Base-by-base conservation (phyloP, 2,113 vertebrate species). In the Phyllostomus hastatus region DNA sequence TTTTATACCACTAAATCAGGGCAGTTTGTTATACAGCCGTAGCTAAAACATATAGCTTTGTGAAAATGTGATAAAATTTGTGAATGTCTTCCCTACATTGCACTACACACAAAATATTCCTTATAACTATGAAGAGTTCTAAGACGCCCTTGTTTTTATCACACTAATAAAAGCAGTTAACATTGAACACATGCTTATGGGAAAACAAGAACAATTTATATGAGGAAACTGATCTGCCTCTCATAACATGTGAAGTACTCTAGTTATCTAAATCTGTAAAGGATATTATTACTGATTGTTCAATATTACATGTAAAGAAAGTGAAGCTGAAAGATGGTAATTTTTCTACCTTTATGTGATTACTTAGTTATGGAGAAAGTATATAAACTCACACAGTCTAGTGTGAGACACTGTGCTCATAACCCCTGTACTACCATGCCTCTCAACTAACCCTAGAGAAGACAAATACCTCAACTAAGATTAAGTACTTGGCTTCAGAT, bases 401-500 rank as follows among this genome's bases (percentile, higher is more conserved):
- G 9, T 14, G 43, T 79, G 38, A 80, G 59, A n/a, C 4, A 64
- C 28, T 67, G 17, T 79, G 26, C 20, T 78, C 2, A 80, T 87
- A 84, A 54, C 10, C 6, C 1, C 7, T 70, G 12, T 50, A 38
- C 17, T 52, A 41, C 70, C 35, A 54, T 41, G 50, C 1, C 9
- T 84, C 61, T 75, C 33, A 88, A 72, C 15, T 66, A 95, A 91
- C 20, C 10, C 8, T 66, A 41, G 38, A 90, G 31, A 75, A 81
- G 38, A 43, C 57, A 91, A 79, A 24, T 59, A 67, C 26, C 4
- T 48, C 17, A 54, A 61, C 1, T 52, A 90, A 84, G n/a, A 85
- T 94, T 79, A 90, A 93, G 80, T 31, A 81, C 52, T 92, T 90
- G 31, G 43, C 78, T 89, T 85, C 46, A 94, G 20, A 96, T 66